Evolutionary conservation across 2,888 invertebrate genomes (phyloP).

Genomic region (Drosophila macrothrix): DNA sequence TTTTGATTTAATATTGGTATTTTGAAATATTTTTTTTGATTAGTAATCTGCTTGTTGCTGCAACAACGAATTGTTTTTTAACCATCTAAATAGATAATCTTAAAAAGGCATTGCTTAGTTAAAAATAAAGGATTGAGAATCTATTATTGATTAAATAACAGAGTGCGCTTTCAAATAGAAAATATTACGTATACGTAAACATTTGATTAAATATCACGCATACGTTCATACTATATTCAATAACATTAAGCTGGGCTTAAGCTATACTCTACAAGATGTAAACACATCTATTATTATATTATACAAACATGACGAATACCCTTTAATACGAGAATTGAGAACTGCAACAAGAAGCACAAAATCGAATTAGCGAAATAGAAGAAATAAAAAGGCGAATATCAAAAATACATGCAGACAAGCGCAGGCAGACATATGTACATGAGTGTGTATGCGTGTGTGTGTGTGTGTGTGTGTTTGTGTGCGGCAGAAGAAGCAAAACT

Average conservation of each 20-base stretch:
- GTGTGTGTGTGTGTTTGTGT: slow-evolving; percentile 29
- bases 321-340: slow-evolving; percentile 32
- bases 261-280: not conserved
- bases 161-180: not conserved
- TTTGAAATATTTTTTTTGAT: not conserved
- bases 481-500: slow-evolving; percentile 65
- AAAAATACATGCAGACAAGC: slow-evolving; percentile 37
- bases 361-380: slow-evolving; percentile 47
- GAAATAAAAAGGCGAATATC: slow-evolving; percentile 47
- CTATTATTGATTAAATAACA: not conserved
- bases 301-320: slow-evolving; percentile 7
- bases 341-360: slow-evolving; percentile 59
- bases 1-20: not conserved
- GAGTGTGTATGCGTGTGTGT: slow-evolving; percentile 10
- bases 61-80: not conserved
- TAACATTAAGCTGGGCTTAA: not conserved
- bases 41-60: not conserved
- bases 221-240: not conserved
- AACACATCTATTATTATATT: not conserved
- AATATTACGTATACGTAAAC: not conserved
- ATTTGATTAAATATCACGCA: not conserved
- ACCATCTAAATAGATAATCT: not conserved
- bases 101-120: not conserved
- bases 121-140: not conserved
- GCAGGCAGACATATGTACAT: slow-evolving; percentile 8